These are phyloP conservation scores for Mastomys coucha DNA, from an alignment of 2,113 vertebrate genomes.

Conservation along the genomic window DNA sequence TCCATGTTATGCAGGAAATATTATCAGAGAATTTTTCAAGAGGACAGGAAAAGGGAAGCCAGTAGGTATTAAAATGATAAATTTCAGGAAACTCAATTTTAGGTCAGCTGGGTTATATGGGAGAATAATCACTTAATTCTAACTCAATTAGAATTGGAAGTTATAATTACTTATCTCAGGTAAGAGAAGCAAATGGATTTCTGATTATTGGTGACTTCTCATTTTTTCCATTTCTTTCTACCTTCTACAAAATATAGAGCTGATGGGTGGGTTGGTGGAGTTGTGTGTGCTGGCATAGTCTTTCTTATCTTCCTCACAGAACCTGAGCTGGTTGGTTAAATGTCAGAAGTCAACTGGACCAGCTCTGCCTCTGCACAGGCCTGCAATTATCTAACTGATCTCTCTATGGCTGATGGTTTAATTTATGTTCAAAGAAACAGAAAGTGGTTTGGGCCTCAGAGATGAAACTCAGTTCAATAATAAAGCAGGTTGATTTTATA, in stretches of 20 bases:
- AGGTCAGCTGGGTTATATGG: slow-evolving; percentile 1
- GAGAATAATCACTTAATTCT: slow-evolving; percentile 19
- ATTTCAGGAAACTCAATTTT: slow-evolving; percentile 28
- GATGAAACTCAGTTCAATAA: slow-evolving; percentile 21
- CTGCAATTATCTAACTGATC: not conserved
- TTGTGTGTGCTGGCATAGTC: too few relatives aligned
- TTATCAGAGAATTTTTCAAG: not conserved
- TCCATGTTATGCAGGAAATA: not conserved
- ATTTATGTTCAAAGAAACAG: not conserved
- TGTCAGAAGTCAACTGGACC: not conserved
- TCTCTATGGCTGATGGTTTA: not conserved
- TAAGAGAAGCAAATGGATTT: not conserved
- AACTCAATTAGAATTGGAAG: slow-evolving; percentile 27
- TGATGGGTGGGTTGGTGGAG: not conserved
- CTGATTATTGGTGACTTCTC: slow-evolving; percentile 13
- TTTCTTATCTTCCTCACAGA: not conserved
- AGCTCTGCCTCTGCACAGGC: not conserved
- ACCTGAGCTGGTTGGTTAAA: not conserved
- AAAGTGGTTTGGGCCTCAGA: slow-evolving; percentile 26
- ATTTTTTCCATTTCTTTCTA: not conserved
- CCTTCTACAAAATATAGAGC: not conserved
- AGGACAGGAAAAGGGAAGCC: not conserved
- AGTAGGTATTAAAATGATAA: not conserved
- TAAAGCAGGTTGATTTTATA: not conserved
- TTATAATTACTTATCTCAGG: slow-evolving; percentile 16